Conservation (phyloP, 2,888 invertebrate species). For the Anticlea derivata region DNA sequence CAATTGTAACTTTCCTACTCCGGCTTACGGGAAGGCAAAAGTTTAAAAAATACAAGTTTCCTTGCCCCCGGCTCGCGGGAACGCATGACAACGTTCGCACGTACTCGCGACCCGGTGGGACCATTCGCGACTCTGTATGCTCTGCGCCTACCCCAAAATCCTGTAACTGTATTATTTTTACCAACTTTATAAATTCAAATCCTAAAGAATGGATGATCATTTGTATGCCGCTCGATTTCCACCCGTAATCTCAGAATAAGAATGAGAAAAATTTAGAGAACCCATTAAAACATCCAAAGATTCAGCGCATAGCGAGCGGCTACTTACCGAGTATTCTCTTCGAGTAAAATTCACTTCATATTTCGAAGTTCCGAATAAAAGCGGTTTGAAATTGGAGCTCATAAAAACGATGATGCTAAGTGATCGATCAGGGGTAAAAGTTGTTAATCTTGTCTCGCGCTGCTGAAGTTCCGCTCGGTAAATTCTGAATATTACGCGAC, state of each 20-base stretch:
- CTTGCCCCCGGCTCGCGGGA: conserved; percentile 52
- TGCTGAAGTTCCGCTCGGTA: conserved; percentile 65
- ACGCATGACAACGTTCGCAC: conserved; percentile 63
- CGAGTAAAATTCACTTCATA: conserved; percentile 50
- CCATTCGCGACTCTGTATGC: conserved; percentile 33
- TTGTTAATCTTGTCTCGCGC: conserved; percentile 75
- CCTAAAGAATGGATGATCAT: conserved; percentile 42
- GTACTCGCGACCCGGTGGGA: conserved; percentile 43
- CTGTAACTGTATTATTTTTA: conserved; percentile 22
- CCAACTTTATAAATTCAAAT: conserved; percentile 20
- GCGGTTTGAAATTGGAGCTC: conserved; percentile 60
- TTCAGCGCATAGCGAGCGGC: conserved; percentile 69
- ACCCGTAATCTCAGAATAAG: conserved; percentile 68
- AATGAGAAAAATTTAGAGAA: conserved; percentile 70
- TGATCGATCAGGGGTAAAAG: conserved; percentile 77
- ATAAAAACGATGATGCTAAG: conserved; percentile 66
- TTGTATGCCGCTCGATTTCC: conserved; percentile 62
- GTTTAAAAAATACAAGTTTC: conserved; percentile 83
- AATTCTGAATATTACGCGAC: conserved; percentile 68
- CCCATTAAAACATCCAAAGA: conserved; percentile 69
- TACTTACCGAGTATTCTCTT: conserved; percentile 39
- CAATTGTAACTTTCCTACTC: conserved; percentile 81
- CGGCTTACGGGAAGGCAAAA: conserved; percentile 74
- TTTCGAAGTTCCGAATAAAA: conserved; percentile 52
- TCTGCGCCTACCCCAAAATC: conserved; percentile 19